Evolutionary conservation across 2,113 vertebrate genomes (phyloP).

Genomic region (Dasyurus viverrinus): DNA sequence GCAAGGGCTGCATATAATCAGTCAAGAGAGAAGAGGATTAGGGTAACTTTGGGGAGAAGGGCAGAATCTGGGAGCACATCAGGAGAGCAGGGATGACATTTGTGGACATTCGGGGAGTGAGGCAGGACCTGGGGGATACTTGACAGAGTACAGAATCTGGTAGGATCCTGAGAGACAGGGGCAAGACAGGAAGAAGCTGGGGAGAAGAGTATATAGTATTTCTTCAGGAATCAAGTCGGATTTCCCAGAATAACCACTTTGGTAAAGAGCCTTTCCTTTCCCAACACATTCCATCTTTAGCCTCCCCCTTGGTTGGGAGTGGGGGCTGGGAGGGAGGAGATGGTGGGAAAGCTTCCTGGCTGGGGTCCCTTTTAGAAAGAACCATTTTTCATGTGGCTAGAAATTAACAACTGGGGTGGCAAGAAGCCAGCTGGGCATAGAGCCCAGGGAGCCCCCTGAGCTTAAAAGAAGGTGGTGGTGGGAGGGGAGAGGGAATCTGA

Average conservation of each 20-base stretch:
- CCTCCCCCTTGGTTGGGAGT: background rate
- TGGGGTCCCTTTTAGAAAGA: conserved; percentile 6
- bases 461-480: background rate
- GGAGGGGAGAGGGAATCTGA: background rate
- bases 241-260: background rate
- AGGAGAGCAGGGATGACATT: background rate
- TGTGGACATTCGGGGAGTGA: background rate
- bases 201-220: background rate
- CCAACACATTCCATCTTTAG: background rate
- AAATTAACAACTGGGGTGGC: background rate
- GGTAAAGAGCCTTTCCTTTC: background rate
- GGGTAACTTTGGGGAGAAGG: background rate
- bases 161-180: background rate
- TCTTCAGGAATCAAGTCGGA: background rate
- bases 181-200: background rate
- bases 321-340: too few relatives aligned
- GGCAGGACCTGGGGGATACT: background rate
- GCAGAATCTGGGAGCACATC: background rate
- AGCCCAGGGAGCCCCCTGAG: background rate
- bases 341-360: background rate
- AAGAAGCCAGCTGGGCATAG: background rate
- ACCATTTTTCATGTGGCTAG: background rate
- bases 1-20: background rate
- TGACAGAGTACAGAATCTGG: background rate
- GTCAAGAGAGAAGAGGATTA: too few relatives aligned